These are phyloP conservation scores for Ypsolopha scabrella DNA, from an alignment of 2,888 invertebrate genomes.

Conservation along the genomic window DNA sequence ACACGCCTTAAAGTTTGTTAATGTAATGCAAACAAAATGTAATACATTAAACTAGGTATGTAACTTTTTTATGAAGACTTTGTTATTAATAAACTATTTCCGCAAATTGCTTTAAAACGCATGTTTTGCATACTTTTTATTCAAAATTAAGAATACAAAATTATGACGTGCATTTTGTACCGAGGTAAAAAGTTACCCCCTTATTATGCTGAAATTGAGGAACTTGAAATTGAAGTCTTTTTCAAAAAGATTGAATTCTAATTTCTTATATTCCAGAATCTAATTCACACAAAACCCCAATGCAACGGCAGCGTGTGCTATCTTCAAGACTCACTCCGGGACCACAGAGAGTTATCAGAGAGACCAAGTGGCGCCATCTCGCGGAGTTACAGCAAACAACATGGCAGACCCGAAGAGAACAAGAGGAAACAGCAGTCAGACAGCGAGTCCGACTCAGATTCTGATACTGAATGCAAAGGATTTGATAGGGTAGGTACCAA, in stretches of 20 bases:
- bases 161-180: too few species aligned
- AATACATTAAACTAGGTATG: too few species aligned
- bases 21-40: too few species aligned
- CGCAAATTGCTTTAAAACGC: too few species aligned
- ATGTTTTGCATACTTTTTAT: too few species aligned
- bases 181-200: too few species aligned
- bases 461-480: constrained; percentile 67
- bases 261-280: constrained; percentile 24
- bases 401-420: constrained; percentile 50
- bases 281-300: constrained; percentile 38
- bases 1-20: too few species aligned
- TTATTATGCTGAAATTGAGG: too few species aligned
- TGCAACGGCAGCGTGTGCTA: constrained; percentile 51
- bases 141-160: too few species aligned
- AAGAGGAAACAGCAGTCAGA: constrained; percentile 50
- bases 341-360: constrained; percentile 22
- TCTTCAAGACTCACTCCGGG: constrained; percentile 26
- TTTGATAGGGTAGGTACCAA: constrained; percentile 50
- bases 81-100: too few species aligned
- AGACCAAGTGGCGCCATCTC: constrained; percentile 18
- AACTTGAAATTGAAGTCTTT: too few species aligned
- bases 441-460: constrained; percentile 71
- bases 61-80: too few species aligned
- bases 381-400: constrained; percentile 59
- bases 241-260: background rate